phyloP scores from a whole-genome alignment of 2,797 vertebrate species.

The Sebastes iracundus region DNA sequence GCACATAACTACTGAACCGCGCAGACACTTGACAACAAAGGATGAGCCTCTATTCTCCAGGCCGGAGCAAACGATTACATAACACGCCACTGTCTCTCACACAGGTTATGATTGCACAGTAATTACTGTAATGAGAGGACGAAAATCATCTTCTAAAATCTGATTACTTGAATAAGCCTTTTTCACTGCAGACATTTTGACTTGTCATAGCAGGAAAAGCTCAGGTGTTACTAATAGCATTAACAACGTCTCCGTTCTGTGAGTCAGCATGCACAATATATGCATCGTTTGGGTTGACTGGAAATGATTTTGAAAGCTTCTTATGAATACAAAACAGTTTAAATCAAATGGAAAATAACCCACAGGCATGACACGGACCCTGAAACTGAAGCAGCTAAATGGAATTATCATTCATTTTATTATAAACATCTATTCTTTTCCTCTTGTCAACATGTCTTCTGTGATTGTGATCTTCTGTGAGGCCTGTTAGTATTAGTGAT shows the following conservation, averaged over 20 bases:
- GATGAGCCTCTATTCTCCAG: constrained; percentile 18
- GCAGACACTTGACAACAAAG: constrained; percentile 42
- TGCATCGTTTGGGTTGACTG: not conserved
- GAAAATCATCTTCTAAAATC: not conserved
- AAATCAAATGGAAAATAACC: constrained; percentile 23
- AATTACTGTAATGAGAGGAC: not conserved
- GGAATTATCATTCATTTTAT: no score
- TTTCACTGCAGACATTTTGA: not conserved
- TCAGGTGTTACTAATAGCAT: not conserved
- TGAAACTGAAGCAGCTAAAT: not conserved
- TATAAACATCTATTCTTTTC: no score
- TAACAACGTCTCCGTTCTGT: not conserved
- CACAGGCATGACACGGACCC: not conserved
- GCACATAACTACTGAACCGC: constrained; percentile 32
- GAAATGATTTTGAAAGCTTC: not conserved
- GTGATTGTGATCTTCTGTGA: no score
- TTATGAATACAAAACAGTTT: constrained; percentile 16
- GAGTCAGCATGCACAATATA: not conserved
- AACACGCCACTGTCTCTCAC: constrained; percentile 4
- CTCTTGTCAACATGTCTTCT: no score
- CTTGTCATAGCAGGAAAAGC: not conserved
- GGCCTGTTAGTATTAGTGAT: no score
- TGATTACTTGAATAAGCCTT: not conserved
- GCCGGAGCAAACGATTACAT: constrained; percentile 21
- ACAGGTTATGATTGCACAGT: constrained; percentile 19